Percentiles rank a stretch among this genome's conserved stretches.
These are phyloP conservation scores for Zalophus californianus DNA, from an alignment of 2,797 vertebrate species.

Conservation along the genomic window DNA sequence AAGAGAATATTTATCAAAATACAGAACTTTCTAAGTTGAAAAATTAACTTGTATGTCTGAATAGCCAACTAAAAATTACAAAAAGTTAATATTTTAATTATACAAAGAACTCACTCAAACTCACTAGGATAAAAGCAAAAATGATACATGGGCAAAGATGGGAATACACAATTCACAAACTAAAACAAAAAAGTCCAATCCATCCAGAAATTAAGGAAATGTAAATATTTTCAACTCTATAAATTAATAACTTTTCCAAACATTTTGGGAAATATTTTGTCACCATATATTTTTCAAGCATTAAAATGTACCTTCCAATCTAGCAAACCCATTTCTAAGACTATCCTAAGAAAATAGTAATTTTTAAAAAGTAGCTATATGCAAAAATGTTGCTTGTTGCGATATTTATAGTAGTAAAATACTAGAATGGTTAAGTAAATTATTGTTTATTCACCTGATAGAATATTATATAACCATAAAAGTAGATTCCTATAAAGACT, in stretches of 20 bases:
- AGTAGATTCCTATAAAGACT: background rate
- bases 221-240: constrained; percentile 13
- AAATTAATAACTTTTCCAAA: background rate
- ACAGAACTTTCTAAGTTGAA: background rate
- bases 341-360: background rate
- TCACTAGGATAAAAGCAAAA: constrained; percentile 1
- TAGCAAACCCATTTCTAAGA: constrained; percentile 20
- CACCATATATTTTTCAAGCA: background rate
- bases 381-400: background rate
- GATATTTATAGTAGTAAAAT: constrained; percentile 3
- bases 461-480: background rate
- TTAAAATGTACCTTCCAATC: background rate
- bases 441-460: background rate
- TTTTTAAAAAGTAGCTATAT: background rate
- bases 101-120: background rate
- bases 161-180: background rate
- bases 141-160: background rate
- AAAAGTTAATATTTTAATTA: background rate
- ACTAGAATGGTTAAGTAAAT: background rate
- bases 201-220: constrained; percentile 39
- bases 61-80: background rate
- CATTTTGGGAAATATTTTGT: background rate
- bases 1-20: constrained; percentile 13
- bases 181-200: background rate
- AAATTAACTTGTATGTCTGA: background rate